These are phyloP conservation scores for Tragopan temminckii DNA, from an alignment of 2,797 vertebrate genomes.

Conservation along the genomic window DNA sequence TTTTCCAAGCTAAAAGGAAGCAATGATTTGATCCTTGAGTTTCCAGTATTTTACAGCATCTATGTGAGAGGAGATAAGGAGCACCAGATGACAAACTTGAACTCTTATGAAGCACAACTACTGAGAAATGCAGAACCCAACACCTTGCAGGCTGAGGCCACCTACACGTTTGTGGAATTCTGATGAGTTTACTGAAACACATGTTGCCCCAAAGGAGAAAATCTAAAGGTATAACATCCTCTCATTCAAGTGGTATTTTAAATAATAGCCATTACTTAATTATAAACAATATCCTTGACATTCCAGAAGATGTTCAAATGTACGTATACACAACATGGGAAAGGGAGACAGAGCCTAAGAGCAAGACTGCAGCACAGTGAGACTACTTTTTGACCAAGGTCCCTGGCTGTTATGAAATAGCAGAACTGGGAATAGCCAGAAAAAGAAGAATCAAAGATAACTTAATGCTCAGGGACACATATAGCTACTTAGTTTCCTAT, in stretches of 20 bases:
- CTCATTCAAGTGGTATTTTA: not conserved
- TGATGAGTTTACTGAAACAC: not conserved
- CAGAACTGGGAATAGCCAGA: not conserved
- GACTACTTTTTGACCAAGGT: not conserved
- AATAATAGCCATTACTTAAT: not conserved
- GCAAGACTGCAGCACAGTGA: not conserved
- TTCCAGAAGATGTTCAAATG: not conserved
- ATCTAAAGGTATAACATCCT: not conserved
- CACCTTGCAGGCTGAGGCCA: not conserved
- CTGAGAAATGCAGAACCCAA: not conserved
- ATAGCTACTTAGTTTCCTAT: not conserved
- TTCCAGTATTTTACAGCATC: not conserved
- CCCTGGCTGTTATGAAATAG: not conserved
- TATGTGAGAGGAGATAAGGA: not conserved
- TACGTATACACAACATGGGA: too few species aligned
- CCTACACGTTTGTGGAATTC: not conserved
- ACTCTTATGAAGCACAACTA: not conserved
- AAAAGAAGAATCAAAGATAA: not conserved
- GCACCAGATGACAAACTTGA: not conserved
- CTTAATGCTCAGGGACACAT: not conserved
- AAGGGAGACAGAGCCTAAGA: not conserved
- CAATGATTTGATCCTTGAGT: not conserved
- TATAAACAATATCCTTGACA: not conserved
- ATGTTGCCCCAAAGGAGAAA: not conserved
- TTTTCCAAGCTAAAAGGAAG: slow-evolving; percentile 1